Conservation (phyloP, 1,140 invertebrate species). For the Drosophila ananassae region DNA sequence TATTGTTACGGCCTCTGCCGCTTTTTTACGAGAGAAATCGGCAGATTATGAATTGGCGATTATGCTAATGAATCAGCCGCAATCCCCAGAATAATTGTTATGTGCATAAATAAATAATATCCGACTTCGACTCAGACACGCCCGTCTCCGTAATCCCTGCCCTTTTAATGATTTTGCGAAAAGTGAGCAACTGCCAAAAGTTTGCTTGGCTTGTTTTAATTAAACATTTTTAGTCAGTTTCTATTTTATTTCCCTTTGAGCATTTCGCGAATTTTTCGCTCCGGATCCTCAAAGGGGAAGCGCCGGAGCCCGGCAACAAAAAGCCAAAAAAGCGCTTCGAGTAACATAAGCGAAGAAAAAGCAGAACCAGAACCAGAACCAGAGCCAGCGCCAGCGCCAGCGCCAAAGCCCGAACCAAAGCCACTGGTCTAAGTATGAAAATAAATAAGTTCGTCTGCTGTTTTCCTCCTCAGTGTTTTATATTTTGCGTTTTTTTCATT, state of each 20-base stretch:
- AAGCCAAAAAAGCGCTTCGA: background rate
- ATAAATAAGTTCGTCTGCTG: conserved; percentile 64
- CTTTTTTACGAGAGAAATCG: conserved; percentile 8
- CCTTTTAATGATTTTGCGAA: conserved; percentile 22
- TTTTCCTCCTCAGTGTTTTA: conserved; percentile 12
- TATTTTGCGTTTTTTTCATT: conserved; percentile 6
- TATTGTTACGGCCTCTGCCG: conserved; percentile 21
- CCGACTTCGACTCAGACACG: background rate
- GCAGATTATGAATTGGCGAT: conserved; percentile 79
- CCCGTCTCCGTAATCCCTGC: background rate
- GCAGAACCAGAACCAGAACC: background rate
- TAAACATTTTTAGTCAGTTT: conserved; percentile 33
- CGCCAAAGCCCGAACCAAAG: conserved; percentile 34
- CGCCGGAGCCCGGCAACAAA: background rate
- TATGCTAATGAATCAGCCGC: conserved; percentile 67
- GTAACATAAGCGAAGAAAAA: background rate
- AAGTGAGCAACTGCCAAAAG: conserved; percentile 10
- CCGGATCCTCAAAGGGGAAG: conserved; percentile 32
- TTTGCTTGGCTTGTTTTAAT: conserved; percentile 28
- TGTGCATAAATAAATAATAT: conserved; percentile 51
- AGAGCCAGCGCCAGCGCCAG: background rate
- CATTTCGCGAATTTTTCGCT: conserved; percentile 7
- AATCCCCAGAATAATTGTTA: conserved; percentile 57
- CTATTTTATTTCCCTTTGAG: conserved; percentile 24
- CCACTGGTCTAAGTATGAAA: conserved; percentile 68